A percentile compares a stretch with the other conserved stretches of the same genome.
phyloP scores from a whole-genome alignment of 23 tunicate genomes.

The Trididemnum clinides region DNA sequence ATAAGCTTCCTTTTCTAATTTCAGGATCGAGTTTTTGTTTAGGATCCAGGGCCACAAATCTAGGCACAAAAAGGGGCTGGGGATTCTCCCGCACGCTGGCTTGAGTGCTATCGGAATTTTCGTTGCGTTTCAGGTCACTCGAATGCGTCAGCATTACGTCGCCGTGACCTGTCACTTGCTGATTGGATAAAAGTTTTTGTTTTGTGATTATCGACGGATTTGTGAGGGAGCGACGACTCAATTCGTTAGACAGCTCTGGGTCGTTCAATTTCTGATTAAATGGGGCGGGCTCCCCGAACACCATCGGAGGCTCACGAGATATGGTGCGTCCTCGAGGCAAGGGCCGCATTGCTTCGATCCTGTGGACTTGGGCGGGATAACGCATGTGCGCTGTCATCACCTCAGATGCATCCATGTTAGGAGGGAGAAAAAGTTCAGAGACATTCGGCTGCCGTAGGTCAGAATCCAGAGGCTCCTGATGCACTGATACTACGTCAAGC shows the following conservation, averaged over 20 bases:
- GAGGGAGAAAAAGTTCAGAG: constrained; percentile 58
- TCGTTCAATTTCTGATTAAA: constrained; percentile 35
- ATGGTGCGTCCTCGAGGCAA: constrained; percentile 45
- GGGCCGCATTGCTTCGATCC: constrained; percentile 62
- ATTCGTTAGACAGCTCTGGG: not conserved
- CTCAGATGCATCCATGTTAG: constrained; percentile 44
- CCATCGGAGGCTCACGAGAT: constrained; percentile 65
- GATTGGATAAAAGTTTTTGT: constrained; percentile 1
- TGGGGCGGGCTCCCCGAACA: constrained; percentile 59
- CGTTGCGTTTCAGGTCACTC: not conserved
- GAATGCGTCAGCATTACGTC: not conserved
- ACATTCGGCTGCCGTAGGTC: not conserved
- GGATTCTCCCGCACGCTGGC: not conserved
- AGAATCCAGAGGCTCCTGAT: not conserved
- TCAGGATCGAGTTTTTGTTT: not conserved
- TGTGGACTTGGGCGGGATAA: constrained; percentile 58
- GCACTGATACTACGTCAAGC: not conserved
- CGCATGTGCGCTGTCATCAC: constrained; percentile 72
- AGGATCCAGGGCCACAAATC: constrained; percentile 49
- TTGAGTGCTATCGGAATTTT: not conserved
- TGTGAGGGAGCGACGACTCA: not conserved
- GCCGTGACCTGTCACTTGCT: not conserved
- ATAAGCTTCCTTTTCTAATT: not conserved
- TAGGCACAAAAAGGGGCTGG: constrained; percentile 30
- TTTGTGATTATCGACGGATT: not conserved